Percentiles rank a stretch among this genome's conserved stretches.
Conservation (phyloP, 2,797 vertebrate species). For the Rhinatrema bivittatum region DNA sequence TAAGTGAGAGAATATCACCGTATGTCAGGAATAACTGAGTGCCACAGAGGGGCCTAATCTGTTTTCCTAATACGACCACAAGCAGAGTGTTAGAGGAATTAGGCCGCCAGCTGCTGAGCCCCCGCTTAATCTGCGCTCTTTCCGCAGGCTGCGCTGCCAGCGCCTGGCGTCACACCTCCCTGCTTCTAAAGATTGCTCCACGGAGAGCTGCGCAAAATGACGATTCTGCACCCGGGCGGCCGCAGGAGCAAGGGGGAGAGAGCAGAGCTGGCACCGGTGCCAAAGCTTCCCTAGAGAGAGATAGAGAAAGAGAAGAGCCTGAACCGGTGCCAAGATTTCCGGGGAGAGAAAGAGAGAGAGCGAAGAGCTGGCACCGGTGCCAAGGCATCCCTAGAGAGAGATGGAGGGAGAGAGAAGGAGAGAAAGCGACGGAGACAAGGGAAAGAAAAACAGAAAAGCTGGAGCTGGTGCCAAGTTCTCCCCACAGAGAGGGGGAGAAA, state of each 20-base stretch:
- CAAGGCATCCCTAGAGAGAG: slow-evolving; percentile 6
- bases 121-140: slow-evolving; percentile 50
- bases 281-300: slow-evolving; percentile 6
- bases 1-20: slow-evolving; percentile 85
- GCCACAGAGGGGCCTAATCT: slow-evolving; percentile 81
- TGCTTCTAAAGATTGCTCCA: slow-evolving; percentile 93
- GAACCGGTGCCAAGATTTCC: slow-evolving; percentile 44
- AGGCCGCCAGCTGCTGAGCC: slow-evolving; percentile 88
- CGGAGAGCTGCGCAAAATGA: slow-evolving; percentile 71
- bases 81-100: slow-evolving; percentile 91
- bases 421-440: slow-evolving; percentile 15
- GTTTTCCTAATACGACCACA: slow-evolving; percentile 97
- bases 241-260: slow-evolving; percentile 35
- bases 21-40: slow-evolving; percentile 88
- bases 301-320: slow-evolving; percentile 19
- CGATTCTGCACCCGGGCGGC: slow-evolving; percentile 52
- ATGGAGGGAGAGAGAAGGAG: not conserved
- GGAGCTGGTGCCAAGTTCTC: slow-evolving; percentile 17
- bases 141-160: slow-evolving; percentile 84
- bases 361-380: slow-evolving; percentile 24
- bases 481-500: not conserved
- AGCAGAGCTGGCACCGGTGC: slow-evolving; percentile 24
- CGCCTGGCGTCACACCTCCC: slow-evolving; percentile 89
- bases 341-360: slow-evolving; percentile 39
- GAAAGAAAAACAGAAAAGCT: slow-evolving; percentile 28